A percentile compares a stretch with the other conserved stretches of the same genome.
These are phyloP conservation scores for Mico argentatus DNA, from an alignment of 2,797 vertebrate species.

Conservation along the genomic window DNA sequence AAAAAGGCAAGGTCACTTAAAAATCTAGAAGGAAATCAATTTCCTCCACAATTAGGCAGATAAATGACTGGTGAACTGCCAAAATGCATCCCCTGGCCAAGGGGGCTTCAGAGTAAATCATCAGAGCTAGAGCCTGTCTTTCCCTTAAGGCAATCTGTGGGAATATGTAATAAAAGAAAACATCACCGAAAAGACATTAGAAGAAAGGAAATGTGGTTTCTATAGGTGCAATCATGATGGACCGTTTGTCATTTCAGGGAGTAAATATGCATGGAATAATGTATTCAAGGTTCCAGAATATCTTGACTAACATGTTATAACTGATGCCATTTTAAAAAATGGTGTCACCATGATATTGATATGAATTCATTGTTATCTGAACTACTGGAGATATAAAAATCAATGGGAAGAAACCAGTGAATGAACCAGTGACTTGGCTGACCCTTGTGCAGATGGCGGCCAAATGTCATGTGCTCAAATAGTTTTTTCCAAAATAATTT, in stretches of 20 bases:
- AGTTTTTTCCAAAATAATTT: background rate
- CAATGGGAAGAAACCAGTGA: background rate
- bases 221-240: background rate
- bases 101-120: background rate
- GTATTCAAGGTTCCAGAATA: background rate
- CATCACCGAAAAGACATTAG: background rate
- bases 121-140: background rate
- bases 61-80: background rate
- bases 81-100: background rate
- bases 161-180: background rate
- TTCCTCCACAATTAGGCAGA: background rate
- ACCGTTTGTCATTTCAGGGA: background rate
- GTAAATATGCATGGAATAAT: background rate
- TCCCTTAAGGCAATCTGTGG: background rate
- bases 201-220: background rate
- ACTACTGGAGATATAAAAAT: background rate
- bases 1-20: background rate
- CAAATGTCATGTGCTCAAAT: background rate
- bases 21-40: background rate
- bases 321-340: background rate
- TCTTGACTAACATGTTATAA: background rate
- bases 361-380: background rate
- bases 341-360: background rate
- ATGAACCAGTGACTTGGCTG: background rate
- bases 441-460: background rate